Evolutionary conservation across 2,797 vertebrate genomes (phyloP).

Genomic region (Sebastiscus albofasciatus): DNA sequence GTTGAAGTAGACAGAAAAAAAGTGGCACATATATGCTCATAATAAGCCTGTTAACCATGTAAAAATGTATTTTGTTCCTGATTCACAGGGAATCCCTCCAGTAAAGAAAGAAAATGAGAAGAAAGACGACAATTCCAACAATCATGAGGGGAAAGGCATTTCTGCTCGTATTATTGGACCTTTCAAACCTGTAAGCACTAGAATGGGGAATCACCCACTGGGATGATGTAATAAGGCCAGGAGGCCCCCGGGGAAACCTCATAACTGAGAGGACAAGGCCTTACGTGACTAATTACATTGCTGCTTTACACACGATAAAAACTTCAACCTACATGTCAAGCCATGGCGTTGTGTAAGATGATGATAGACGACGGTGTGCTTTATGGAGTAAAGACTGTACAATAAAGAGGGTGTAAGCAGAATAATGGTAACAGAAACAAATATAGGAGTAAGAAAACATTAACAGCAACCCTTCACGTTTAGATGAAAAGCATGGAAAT

Average conservation of each 20-base stretch:
- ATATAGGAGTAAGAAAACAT: neutral
- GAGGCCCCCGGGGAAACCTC: neutral
- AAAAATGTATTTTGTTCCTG: slow-evolving; percentile 6
- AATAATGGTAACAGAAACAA: neutral
- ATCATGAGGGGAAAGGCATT: slow-evolving; percentile 92
- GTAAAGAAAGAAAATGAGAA: slow-evolving; percentile 94
- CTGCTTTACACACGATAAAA: neutral
- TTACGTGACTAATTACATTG: slow-evolving; percentile 18
- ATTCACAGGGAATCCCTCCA: slow-evolving; percentile 76
- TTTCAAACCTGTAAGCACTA: slow-evolving; percentile 90
- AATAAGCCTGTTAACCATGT: neutral
- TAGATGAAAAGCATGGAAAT: neutral
- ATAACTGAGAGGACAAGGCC: neutral
- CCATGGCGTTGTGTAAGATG: neutral
- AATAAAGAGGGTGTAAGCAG: neutral
- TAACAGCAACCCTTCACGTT: neutral
- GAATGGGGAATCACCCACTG: neutral
- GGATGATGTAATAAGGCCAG: neutral
- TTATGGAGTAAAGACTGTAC: neutral
- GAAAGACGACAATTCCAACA: slow-evolving; percentile 74
- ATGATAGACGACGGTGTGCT: neutral
- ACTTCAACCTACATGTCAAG: neutral
- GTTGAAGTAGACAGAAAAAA: neutral
- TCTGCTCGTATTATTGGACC: slow-evolving; percentile 94
- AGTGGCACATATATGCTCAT: neutral